Percentiles rank a stretch among this genome's conserved stretches.
These are phyloP conservation scores for Kuschelorhynchus macadamiae DNA, from an alignment of 2,888 invertebrate species.

Conservation along the genomic window DNA sequence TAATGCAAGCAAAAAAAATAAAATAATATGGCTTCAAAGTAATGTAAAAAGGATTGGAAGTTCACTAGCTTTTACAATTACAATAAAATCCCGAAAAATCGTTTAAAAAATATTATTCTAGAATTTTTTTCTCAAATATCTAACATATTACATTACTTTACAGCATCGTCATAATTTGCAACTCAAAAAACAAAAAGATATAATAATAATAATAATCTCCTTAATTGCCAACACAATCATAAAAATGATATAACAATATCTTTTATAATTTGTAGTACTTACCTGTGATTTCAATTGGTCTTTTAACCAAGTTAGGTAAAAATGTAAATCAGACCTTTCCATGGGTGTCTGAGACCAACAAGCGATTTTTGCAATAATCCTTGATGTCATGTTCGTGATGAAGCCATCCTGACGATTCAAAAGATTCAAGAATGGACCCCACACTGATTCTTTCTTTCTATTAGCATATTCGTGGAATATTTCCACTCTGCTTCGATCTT, in stretches of 20 bases:
- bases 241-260: neutral
- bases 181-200: too few relatives aligned
- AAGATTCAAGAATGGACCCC: conserved; percentile 95
- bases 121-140: too few relatives aligned
- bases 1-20: too few relatives aligned
- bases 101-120: too few relatives aligned
- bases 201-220: too few relatives aligned
- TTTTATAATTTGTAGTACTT: conserved; percentile 52
- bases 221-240: too few relatives aligned
- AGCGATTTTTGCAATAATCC: conserved; percentile 97
- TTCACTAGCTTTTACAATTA: too few relatives aligned
- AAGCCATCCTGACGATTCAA: conserved; percentile 97
- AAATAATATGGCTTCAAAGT: too few relatives aligned
- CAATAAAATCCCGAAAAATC: too few relatives aligned
- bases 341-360: conserved; percentile 96
- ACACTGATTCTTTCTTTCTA: conserved; percentile 88
- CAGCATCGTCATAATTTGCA: too few relatives aligned
- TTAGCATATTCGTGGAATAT: conserved; percentile 92
- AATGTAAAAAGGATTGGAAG: too few relatives aligned
- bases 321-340: conserved; percentile 96
- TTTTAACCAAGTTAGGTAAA: conserved; percentile 98
- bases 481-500: conserved; percentile 94
- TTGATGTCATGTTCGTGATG: conserved; percentile 97
- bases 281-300: conserved; percentile 94
- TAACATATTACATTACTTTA: too few relatives aligned